Evolutionary conservation across 2,113 vertebrate genomes (phyloP).

Genomic region (Fukomys damarensis): DNA sequence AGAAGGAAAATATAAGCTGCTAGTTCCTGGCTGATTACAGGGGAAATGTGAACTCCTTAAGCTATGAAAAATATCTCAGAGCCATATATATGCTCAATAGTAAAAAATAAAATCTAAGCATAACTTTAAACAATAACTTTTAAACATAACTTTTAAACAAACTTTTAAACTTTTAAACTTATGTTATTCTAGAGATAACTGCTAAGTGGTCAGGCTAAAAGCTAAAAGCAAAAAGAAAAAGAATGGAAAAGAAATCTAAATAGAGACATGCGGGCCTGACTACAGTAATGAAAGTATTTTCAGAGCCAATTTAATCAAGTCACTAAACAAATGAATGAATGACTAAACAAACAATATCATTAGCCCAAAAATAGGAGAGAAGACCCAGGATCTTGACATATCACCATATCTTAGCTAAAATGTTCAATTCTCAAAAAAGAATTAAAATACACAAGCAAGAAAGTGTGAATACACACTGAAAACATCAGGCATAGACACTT

Average conservation of each 20-base stretch:
- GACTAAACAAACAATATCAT: not conserved
- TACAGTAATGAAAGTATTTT: not conserved
- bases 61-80: not conserved
- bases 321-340: not conserved
- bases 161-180: not conserved
- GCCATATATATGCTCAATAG: no score
- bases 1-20: not conserved
- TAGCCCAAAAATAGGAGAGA: rapidly evolving
- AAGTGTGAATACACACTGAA: not conserved
- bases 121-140: not conserved
- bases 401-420: not conserved
- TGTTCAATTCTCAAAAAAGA: not conserved
- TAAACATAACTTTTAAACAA: not conserved
- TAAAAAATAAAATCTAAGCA: not conserved
- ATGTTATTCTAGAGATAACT: not conserved
- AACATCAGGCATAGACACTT: not conserved
- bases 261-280: not conserved
- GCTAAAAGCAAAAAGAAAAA: not conserved
- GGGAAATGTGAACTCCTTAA: not conserved
- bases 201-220: not conserved
- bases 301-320: not conserved
- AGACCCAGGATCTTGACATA: not conserved
- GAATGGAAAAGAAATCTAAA: not conserved
- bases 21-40: not conserved
- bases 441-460: not conserved